Base-by-base conservation (phyloP, 2,888 invertebrate genomes). In the Ectemnius cavifrons region DNA sequence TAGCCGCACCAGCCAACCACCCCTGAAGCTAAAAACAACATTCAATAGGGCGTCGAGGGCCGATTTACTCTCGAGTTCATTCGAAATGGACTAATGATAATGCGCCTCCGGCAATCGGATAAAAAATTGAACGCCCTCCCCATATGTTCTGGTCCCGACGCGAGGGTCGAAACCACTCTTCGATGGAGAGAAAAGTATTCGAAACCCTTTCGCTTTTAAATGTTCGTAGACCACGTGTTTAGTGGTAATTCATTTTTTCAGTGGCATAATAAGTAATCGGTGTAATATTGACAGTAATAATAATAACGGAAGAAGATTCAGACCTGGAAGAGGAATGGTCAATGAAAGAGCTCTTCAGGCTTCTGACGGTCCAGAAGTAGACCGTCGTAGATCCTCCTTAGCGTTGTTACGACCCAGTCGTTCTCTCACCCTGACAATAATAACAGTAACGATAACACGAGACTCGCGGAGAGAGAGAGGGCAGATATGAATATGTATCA, bases 401-500 rank as follows among this genome's bases (percentile, higher is more conserved):
- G n/a, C 56, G 65, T 70, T 45, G 65, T 78, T 78, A 73, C 68
- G 52, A 27, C 61, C 23, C 60, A 57, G 71, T 70, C 74, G 49
- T 71, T 71, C 23, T 20, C 37, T 37, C 37, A 13, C 20, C 63
- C 65, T 62, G 75, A 73, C 71, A 84, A 83, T 83, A 82, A 78
- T 74, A 83, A 83, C 78, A 77, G 80, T 82, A 83, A 81, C 80
- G 69, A 75, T 83, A 84, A 83, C 75, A 68, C 70, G 72, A 59
- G 73, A 65, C 69, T 67, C 71, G 56, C 63, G 60, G 66, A 68
- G 28, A 37, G 37, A 37, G 37, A 37, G 11, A 37, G 37, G 11
- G 65, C 66, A 67, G 76, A 81, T 86, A 87, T 88, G 87, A 87
- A 88, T 87, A 88, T 88, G 86, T 84, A 88, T 86, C 82, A 84